Evolutionary conservation across 2,888 invertebrate species (phyloP).

Genomic region (Acronicta alni): DNA sequence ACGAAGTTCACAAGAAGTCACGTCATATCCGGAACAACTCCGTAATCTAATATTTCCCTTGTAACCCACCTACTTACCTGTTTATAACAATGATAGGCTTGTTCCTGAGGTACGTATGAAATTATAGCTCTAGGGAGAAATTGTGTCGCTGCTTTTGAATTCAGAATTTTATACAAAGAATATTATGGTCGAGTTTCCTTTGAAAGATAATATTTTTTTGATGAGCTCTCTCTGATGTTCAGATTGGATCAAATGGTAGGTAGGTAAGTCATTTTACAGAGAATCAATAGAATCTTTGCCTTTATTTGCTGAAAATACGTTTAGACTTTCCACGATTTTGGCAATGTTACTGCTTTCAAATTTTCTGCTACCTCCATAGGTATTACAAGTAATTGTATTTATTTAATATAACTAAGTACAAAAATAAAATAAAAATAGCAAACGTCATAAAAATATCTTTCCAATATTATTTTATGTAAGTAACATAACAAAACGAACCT

Average conservation of each 20-base stretch:
- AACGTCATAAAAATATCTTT: too few species aligned
- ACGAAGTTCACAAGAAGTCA: slow-evolving; percentile 12
- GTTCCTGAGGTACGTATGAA: slow-evolving; percentile 34
- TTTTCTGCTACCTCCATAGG: too few species aligned
- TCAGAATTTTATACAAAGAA: background rate
- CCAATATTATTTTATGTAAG: too few species aligned
- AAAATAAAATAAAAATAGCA: too few species aligned
- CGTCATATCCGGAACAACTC: slow-evolving; percentile 19
- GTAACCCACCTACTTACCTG: slow-evolving; percentile 30
- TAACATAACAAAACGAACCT: too few species aligned
- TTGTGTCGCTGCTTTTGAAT: slow-evolving; percentile 1
- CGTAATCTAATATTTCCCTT: slow-evolving; percentile 32
- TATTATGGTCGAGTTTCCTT: slow-evolving; percentile 14
- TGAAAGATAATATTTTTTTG: slow-evolving; percentile 17
- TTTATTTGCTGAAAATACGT: slow-evolving; percentile 7
- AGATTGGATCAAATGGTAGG: slow-evolving; percentile 26
- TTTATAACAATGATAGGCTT: slow-evolving; percentile 47
- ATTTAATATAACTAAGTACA: too few species aligned
- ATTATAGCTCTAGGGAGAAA: slow-evolving; percentile 38
- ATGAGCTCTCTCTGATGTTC: slow-evolving; percentile 21
- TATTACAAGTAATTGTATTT: too few species aligned
- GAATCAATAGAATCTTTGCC: slow-evolving; percentile 23
- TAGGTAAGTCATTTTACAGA: slow-evolving; percentile 30
- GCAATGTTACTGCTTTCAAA: background rate
- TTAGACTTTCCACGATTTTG: too few species aligned